phyloP scores from a whole-genome alignment of 2,797 vertebrate species.

The Selene dorsalis region DNA sequence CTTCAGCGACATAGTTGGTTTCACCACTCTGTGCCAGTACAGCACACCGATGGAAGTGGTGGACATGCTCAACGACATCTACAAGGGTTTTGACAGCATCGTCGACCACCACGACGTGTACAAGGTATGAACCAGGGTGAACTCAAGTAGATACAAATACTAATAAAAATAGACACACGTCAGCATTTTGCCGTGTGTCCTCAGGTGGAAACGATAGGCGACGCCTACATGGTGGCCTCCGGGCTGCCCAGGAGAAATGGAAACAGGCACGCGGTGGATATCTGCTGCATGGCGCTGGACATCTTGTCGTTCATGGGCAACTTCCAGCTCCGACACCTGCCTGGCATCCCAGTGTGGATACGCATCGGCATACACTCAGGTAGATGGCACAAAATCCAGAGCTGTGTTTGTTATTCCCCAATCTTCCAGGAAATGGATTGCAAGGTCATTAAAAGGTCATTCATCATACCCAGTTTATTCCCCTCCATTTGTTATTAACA shows the following conservation, averaged over 20 bases:
- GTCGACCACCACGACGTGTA: constrained; percentile 97
- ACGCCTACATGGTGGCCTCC: constrained; percentile 97
- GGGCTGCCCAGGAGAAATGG: constrained; percentile 93
- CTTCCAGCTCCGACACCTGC: constrained; percentile 93
- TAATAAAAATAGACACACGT: not conserved
- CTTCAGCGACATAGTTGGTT: constrained; percentile 98
- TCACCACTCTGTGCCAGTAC: constrained; percentile 97
- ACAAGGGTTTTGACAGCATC: constrained; percentile 95
- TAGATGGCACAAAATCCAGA: constrained; percentile 55
- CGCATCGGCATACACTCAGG: constrained; percentile 97
- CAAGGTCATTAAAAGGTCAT: not conserved
- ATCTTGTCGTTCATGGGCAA: constrained; percentile 94
- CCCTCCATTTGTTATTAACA: not conserved
- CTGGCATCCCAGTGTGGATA: constrained; percentile 95
- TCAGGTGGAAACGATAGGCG: constrained; percentile 98
- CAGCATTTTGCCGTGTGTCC: not conserved
- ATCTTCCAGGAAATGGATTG: not conserved
- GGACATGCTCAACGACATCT: constrained; percentile 98
- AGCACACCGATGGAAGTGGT: constrained; percentile 99
- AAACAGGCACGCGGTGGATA: constrained; percentile 93
- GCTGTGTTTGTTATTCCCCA: not conserved
- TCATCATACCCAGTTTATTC: not conserved
- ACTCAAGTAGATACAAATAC: not conserved
- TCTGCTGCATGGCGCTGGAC: constrained; percentile 95
- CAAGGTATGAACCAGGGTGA: constrained; percentile 84